Evolutionary conservation across 2,888 invertebrate genomes (phyloP), one percentile per base, ranked within the genome.

Genomic region (Orthosia incerta): DNA sequence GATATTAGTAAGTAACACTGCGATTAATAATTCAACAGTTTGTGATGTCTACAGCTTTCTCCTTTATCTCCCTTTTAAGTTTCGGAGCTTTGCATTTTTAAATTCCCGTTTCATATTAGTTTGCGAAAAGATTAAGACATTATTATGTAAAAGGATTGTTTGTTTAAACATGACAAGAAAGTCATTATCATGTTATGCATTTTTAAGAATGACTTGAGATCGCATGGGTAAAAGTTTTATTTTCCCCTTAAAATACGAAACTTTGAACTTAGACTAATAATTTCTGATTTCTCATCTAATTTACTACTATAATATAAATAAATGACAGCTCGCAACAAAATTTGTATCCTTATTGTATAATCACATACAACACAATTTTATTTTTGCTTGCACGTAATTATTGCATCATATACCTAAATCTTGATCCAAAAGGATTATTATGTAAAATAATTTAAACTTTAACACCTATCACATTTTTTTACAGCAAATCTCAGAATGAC

Each of bases 401-500:
- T 13, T 26, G 26, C 26, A n/a, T n/a, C 7, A 31, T 11, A n/a
- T 12, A 26, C 26, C 26, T 26, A 26, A 26, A 57, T 57, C 18
- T 26, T 56, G 11, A 23, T 7, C 18, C 9, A 45, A 20, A 9
- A 16, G 13, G 15, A 20, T 16, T 4, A 20, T 3, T 31, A 9
- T 23, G 23, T 46, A 16, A 61, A 62, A 16, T 1, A 45, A 56
- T 23, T 71, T 11, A 13, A 9, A 16, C 45, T 23, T 60, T 80
- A 57, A 62, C 26, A 18, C 7, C 50, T 23, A n/a, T 3, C 5
- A 16, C 13, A 67, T 64, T 75, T 75, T 70, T 59, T 93, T 91
- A 23, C 91, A 95, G 95, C 92, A 20, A 95, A 95, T 76, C 91
- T 95, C 1, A 91, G 88, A 80, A 94, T 95, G 94, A 94, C 89